Evolutionary conservation across 2,888 invertebrate species (phyloP), one percentile per base, ranked within the genome.

Genomic region (Drosophila mayaguana): DNA sequence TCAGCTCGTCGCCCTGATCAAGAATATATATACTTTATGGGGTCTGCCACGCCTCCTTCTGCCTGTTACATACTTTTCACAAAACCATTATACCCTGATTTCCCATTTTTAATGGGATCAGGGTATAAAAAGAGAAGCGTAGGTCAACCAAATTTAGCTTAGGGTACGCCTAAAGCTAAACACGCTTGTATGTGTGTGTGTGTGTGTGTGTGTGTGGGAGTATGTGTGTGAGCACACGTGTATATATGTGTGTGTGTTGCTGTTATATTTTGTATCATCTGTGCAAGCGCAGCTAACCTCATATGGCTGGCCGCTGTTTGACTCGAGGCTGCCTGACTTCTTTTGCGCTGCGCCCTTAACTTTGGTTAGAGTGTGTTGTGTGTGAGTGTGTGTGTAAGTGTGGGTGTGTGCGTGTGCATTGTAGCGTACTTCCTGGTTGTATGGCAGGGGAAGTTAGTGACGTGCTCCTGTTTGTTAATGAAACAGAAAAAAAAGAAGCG

Each of bases 381-480:
- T 64, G 80, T 83, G 69, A 63, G 73, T 61, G 63, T 69, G 81
- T 78, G 69, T 63, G 80, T 80, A 69, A 65, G 72, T 67, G 70
- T 65, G 81, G 65, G 60, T 48, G 28, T 48, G 1, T 63, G 79
- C 78, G 72, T 70, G 77, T 68, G 75, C 80, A 81, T 60, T 81
- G 80, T 85, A 78, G 85, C 83, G 78, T 74, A 85, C 86, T 84
- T 84, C 83, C 83, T 84, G 83, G 83, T 81, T 81, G 61, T 65
- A 40, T 40, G 54, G 48, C 48, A 18, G 72, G 61, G 65, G 70
- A 80, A 70, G 61, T 68, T 56, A 45, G 36, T 65, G 62, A 57
- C 57, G 38, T 43, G 64, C 66, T 72, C 65, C 78, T 77, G 82
- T 81, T 81, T 81, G 84, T 77, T 84, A 82, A 84, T 84, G 83